These are phyloP conservation scores for Atrichornis clamosus DNA, from an alignment of 2,113 vertebrate genomes.

Conservation along the genomic window DNA sequence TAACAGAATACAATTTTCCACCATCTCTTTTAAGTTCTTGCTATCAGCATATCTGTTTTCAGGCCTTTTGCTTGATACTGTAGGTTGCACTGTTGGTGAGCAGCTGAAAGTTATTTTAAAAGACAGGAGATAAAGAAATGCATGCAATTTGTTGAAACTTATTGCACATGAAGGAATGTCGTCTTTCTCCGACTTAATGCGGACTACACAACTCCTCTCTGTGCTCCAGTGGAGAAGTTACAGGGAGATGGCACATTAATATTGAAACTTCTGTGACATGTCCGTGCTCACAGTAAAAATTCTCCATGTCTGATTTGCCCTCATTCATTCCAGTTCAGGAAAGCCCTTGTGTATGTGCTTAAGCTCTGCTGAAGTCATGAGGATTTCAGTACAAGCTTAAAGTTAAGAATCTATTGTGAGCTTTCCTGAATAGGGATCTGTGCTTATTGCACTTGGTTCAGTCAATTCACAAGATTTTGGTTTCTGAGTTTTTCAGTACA, in stretches of 20 bases:
- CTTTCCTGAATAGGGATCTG: constrained; percentile 40
- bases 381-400: constrained; percentile 36
- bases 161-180: constrained; percentile 51
- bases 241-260: constrained; percentile 12
- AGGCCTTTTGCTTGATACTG: background rate
- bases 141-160: constrained; percentile 55
- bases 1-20: background rate
- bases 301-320: background rate
- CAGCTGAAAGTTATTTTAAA: constrained; percentile 5
- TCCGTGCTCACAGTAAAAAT: constrained; percentile 6
- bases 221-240: constrained; percentile 26
- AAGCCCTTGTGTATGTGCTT: constrained; percentile 9
- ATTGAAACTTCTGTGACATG: constrained; percentile 36
- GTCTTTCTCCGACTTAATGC: background rate
- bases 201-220: background rate
- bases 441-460: constrained; percentile 63
- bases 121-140: constrained; percentile 31
- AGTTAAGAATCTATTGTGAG: background rate
- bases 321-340: constrained; percentile 18
- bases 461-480: constrained; percentile 62
- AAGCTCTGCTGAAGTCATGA: constrained; percentile 26
- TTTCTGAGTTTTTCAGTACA: constrained; percentile 43
- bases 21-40: background rate
- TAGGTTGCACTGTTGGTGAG: background rate
- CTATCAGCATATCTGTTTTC: background rate